Evolutionary conservation across 2,888 invertebrate genomes (phyloP), one percentile per base, ranked within the genome.

Genomic region (Drosophila ustulata): DNA sequence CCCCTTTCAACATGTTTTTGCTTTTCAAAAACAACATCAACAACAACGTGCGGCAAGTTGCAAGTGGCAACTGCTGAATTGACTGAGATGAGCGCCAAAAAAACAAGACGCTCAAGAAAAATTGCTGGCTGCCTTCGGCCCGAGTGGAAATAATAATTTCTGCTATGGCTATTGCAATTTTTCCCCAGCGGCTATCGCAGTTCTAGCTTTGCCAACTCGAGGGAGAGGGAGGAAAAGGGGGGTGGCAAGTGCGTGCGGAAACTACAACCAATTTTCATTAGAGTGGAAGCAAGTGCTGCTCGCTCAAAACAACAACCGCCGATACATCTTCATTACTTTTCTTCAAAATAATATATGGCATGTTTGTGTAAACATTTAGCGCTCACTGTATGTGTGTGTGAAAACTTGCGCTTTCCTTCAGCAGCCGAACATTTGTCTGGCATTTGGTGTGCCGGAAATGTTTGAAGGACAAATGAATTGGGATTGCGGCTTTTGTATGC

Each of bases 221-320:
- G 30, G 6, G 18, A 3, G 8, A 2, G 37, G 0, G 39, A 2
- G 37, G 0, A 11, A 37, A 37, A n/a, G 13, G 4, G 13, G 39
- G 39, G 47, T n/a, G 28, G n/a, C 1, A 57, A 57, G 65, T 70
- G 68, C 53, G 79, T 71, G 66, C 45, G 66, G 56, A 66, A 81
- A 87, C 89, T 88, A 79, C 82, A 74, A 87, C 63, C 74, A 81
- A 88, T 84, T 89, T 89, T 84, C 85, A 88, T 84, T 89, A 82
- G 87, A 82, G 18, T 75, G 73, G 59, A 71, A 84, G 69, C 68
- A 62, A 71, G 47, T 63, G 49, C 63, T 63, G 49, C 63, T 61
- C 50, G 34, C 50, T 30, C 57, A 43, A 66, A 66, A 56, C 28
- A 55, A 71, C 59, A 62, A 71, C 67, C 65, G 61, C 65, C 81